A percentile compares a stretch with the other conserved stretches of the same genome.
Evolutionary conservation across 2,888 invertebrate species (phyloP).

Genomic region (Ophion obscuratus): DNA sequence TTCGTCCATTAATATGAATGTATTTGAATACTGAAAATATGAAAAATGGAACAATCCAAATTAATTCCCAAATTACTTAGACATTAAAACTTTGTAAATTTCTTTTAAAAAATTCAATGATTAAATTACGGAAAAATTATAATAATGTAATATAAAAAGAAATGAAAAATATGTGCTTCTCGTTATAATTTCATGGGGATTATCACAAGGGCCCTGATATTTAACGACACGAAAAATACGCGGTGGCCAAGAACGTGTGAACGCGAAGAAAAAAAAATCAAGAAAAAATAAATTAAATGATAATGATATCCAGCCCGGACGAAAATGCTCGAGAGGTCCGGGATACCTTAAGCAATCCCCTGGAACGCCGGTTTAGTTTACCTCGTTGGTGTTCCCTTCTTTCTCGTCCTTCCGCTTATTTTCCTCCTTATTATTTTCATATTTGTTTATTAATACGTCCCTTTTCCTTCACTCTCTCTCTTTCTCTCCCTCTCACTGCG

Average conservation of each 20-base stretch:
- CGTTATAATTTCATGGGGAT: slow-evolving; percentile 71
- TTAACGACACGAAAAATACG: slow-evolving; percentile 74
- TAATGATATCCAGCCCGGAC: slow-evolving; percentile 77
- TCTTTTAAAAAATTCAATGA: background rate
- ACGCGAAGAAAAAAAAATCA: slow-evolving; percentile 39
- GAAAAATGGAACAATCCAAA: no score
- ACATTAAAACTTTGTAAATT: no score
- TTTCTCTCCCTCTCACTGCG: background rate
- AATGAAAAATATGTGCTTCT: slow-evolving; percentile 64
- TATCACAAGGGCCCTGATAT: slow-evolving; percentile 30
- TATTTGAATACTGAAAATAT: no score
- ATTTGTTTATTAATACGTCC: slow-evolving; percentile 53
- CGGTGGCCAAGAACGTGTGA: slow-evolving; percentile 65
- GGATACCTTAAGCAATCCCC: slow-evolving; percentile 42
- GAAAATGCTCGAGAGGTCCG: slow-evolving; percentile 18
- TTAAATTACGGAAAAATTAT: background rate
- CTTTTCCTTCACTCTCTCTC: slow-evolving; percentile 30
- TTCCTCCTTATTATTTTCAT: slow-evolving; percentile 47
- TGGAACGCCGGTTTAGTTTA: slow-evolving; percentile 37
- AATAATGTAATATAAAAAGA: slow-evolving; percentile 3
- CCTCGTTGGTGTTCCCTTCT: slow-evolving; percentile 32
- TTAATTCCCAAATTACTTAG: no score
- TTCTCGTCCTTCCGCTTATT: slow-evolving; percentile 42
- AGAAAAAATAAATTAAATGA: slow-evolving; percentile 76
- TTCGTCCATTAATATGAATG: background rate